Evolutionary conservation across 2,888 invertebrate species (phyloP).

Genomic region (Pammene aurita): DNA sequence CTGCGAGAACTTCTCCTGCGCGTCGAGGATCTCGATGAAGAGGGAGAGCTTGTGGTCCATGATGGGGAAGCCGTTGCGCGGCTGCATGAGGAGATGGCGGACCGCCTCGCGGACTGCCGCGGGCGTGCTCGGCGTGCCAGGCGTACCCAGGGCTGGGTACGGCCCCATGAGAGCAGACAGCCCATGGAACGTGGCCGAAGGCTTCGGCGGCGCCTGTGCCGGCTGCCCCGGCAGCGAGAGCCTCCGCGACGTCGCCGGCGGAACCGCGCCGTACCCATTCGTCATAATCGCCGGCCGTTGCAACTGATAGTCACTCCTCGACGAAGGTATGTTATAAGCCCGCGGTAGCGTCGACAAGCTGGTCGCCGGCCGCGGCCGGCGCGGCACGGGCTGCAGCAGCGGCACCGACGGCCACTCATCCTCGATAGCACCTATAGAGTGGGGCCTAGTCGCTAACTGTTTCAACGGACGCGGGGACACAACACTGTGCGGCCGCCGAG

Average conservation of each 20-base stretch:
- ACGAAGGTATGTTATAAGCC: slow-evolving; percentile 82
- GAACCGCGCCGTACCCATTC: slow-evolving; percentile 78
- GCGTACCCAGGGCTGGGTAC: slow-evolving; percentile 63
- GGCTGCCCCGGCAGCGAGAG: slow-evolving; percentile 82
- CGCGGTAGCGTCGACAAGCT: slow-evolving; percentile 73
- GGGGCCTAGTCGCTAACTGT: slow-evolving; percentile 79
- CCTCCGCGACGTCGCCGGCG: slow-evolving; percentile 78
- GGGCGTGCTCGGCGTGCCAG: slow-evolving; percentile 81
- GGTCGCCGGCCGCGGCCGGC: slow-evolving; percentile 77
- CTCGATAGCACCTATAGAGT: slow-evolving; percentile 83
- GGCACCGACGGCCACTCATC: slow-evolving; percentile 77
- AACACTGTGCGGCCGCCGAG: slow-evolving; percentile 82
- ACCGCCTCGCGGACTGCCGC: slow-evolving; percentile 88
- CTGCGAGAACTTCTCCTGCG: slow-evolving; percentile 92
- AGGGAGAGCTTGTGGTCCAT: slow-evolving; percentile 90
- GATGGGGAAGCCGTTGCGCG: slow-evolving; percentile 89
- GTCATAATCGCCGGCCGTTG: slow-evolving; percentile 81
- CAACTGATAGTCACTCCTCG: slow-evolving; percentile 85
- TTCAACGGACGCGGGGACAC: slow-evolving; percentile 72
- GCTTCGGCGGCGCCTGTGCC: slow-evolving; percentile 79
- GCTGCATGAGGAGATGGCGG: slow-evolving; percentile 86
- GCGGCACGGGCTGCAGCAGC: slow-evolving; percentile 81
- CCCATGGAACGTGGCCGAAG: slow-evolving; percentile 86
- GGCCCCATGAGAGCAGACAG: slow-evolving; percentile 68
- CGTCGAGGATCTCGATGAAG: slow-evolving; percentile 91